A percentile compares a stretch with the other conserved stretches of the same genome.
These are phyloP conservation scores for Cephus spinipes DNA, from an alignment of 2,888 invertebrate species.

Conservation along the genomic window DNA sequence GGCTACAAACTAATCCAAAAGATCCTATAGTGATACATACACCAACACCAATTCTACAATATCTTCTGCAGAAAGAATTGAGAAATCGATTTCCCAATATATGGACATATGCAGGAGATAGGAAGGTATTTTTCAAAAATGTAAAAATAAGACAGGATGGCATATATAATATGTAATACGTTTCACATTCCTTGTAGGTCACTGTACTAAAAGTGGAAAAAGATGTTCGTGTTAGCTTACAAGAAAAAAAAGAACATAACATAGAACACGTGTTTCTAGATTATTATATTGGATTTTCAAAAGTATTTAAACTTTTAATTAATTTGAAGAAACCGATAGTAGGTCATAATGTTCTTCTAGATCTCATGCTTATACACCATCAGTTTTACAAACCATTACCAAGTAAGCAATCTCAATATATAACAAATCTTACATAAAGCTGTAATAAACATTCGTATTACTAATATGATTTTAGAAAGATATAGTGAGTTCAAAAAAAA, in stretches of 20 bases:
- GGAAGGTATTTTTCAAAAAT: constrained; percentile 31
- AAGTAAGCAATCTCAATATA: constrained; percentile 53
- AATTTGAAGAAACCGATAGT: constrained; percentile 76
- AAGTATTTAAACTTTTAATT: constrained; percentile 73
- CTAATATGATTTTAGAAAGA: constrained; percentile 58
- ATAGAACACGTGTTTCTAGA: constrained; percentile 70
- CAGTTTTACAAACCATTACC: constrained; percentile 80
- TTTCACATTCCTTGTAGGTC: constrained; percentile 45
- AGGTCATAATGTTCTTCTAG: constrained; percentile 81
- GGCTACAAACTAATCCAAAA: constrained; percentile 55
- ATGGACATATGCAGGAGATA: constrained; percentile 57
- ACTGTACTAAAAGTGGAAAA: constrained; percentile 58
- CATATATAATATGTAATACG: background rate
- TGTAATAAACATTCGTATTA: constrained; percentile 5
- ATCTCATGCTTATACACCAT: constrained; percentile 77
- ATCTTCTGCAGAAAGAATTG: constrained; percentile 73
- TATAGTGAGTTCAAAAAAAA: constrained; percentile 76
- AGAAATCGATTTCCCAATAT: constrained; percentile 69
- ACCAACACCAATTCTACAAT: constrained; percentile 68
- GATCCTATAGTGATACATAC: constrained; percentile 62
- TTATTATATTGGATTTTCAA: constrained; percentile 75
- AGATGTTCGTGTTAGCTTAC: constrained; percentile 51
- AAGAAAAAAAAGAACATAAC: constrained; percentile 51
- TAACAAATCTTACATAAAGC: background rate
- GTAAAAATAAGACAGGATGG: background rate